A percentile compares a stretch with the other conserved stretches of the same genome.
phyloP scores from a whole-genome alignment of 92 coral and sea anemone species.

The Porites evermanni region DNA sequence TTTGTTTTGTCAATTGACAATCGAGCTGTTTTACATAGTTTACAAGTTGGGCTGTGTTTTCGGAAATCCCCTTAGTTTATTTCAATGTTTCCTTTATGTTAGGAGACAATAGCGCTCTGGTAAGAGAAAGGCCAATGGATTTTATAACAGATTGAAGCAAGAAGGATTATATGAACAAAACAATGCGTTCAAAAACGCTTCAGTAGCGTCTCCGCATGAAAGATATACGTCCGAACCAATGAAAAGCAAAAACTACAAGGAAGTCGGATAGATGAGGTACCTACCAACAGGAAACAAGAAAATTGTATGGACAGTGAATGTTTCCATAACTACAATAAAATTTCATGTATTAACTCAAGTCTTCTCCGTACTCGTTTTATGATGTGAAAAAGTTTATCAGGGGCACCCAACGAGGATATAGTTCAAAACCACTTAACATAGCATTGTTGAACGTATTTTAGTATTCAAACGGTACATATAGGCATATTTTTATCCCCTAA shows the following conservation, averaged over 20 bases:
- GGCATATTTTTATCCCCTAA: no score
- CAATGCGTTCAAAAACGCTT: no score
- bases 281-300: neutral
- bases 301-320: neutral
- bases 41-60: neutral
- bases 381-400: neutral
- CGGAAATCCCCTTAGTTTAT: neutral
- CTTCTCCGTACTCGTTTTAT: neutral
- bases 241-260: neutral
- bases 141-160: neutral
- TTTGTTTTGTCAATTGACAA: neutral
- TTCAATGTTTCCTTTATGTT: neutral
- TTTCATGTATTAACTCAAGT: neutral
- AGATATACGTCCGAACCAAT: neutral
- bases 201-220: neutral
- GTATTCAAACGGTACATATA: no score
- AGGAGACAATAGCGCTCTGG: neutral
- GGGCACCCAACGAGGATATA: no score
- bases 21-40: neutral
- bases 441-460: no score
- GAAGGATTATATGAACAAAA: neutral
- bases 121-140: neutral
- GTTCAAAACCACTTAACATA: no score
- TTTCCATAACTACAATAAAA: neutral
- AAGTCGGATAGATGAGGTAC: neutral